These are phyloP conservation scores for Brevipalpus yothersi DNA, from an alignment of 1,140 invertebrate genomes.

Conservation along the genomic window DNA sequence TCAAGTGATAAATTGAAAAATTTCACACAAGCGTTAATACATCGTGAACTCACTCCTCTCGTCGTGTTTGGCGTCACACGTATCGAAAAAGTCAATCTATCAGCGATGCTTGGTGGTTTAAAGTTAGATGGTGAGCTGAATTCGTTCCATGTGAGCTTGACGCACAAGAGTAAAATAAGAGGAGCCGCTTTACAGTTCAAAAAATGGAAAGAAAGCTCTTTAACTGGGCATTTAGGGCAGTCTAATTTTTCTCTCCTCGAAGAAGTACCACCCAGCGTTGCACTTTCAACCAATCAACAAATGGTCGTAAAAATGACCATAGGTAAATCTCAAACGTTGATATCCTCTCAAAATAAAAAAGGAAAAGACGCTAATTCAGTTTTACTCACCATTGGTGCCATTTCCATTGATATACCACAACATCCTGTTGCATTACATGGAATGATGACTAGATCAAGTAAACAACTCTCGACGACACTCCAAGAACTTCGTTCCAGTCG, in stretches of 20 bases:
- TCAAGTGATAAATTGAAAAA: conserved; percentile 10
- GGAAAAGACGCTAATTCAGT: conserved; percentile 42
- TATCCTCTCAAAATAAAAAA: conserved; percentile 32
- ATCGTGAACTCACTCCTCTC: conserved; percentile 25
- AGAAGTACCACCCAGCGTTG: conserved; percentile 33
- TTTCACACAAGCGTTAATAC: conserved; percentile 18
- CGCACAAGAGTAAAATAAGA: conserved; percentile 46
- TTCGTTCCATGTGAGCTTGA: conserved; percentile 40
- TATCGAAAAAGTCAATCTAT: conserved; percentile 57
- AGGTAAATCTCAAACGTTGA: conserved; percentile 68
- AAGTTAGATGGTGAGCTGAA: conserved; percentile 73
- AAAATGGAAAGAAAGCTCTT: conserved; percentile 47
- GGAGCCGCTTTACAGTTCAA: conserved; percentile 23
- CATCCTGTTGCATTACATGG: conserved; percentile 85
- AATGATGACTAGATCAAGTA: conserved; percentile 83
- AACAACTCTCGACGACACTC: conserved; percentile 69
- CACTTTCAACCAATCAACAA: conserved; percentile 37
- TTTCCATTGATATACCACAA: conserved; percentile 81
- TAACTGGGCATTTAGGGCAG: conserved; percentile 66
- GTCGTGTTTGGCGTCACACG: conserved; percentile 66
- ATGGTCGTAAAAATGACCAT: conserved; percentile 74
- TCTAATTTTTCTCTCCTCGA: conserved; percentile 78
- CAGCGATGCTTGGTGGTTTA: conserved; percentile 71
- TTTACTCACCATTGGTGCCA: conserved; percentile 56
- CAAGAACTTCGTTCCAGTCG: conserved; percentile 25